A percentile compares a stretch with the other conserved stretches of the same genome.
Conservation (phyloP, 2,888 invertebrate genomes). For the Cephonodes hylas region DNA sequence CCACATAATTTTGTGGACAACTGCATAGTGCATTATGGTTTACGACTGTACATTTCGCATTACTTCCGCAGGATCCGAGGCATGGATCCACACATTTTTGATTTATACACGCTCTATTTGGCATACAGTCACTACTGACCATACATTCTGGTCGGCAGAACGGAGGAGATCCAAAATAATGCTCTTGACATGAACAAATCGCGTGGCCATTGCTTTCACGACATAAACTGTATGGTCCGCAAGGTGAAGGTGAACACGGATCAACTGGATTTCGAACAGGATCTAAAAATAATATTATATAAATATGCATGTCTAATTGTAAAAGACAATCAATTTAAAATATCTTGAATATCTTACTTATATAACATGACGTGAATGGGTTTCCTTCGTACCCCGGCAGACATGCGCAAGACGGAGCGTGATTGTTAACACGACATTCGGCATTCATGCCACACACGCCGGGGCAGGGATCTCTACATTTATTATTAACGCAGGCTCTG, state of each 20-base stretch:
- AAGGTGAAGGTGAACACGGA: conserved; percentile 85
- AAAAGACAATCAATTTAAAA: not conserved
- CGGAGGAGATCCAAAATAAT: conserved; percentile 90
- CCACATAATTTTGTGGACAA: conserved; percentile 87
- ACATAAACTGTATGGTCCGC: conserved; percentile 91
- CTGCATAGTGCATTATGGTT: conserved; percentile 93
- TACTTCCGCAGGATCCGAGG: conserved; percentile 89
- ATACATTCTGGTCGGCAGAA: conserved; percentile 91
- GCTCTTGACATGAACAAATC: conserved; percentile 89
- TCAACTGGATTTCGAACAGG: conserved; percentile 64
- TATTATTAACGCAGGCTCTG: conserved; percentile 90
- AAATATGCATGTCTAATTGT: not conserved
- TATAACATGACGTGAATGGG: conserved; percentile 87
- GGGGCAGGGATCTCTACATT: conserved; percentile 91
- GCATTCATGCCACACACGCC: conserved; percentile 92
- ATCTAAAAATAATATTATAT: conserved; percentile 49
- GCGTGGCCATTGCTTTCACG: conserved; percentile 86
- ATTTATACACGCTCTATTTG: conserved; percentile 89
- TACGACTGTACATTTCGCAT: conserved; percentile 90
- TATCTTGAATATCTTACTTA: conserved; percentile 49
- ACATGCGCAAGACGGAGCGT: conserved; percentile 90
- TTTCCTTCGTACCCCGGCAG: conserved; percentile 88
- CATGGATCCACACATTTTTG: conserved; percentile 92
- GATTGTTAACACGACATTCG: conserved; percentile 90
- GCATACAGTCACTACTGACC: conserved; percentile 90